Evolutionary conservation across 2,888 invertebrate species (phyloP), one percentile per base, ranked within the genome.

Genomic region (Pandemis heparana): DNA sequence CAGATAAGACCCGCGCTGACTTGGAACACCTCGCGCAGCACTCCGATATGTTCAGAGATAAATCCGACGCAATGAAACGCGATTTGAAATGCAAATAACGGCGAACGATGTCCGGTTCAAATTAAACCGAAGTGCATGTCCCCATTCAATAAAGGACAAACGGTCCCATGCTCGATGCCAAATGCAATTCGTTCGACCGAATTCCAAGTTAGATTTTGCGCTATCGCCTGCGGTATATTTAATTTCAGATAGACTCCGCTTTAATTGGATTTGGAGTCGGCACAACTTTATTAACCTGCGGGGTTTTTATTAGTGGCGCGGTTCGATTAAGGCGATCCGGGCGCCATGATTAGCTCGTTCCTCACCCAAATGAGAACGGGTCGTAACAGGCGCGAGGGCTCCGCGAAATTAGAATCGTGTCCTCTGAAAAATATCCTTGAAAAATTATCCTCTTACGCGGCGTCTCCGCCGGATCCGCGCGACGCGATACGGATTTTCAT

Each of bases 41-140:
- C 23, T 23, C 12, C 56, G 18, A 53, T 18, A 56, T 39, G 65
- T 64, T 39, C 53, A 62, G 46, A 62, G 46, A 69, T 69, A 69
- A 59, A 73, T 64, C 59, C 60, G n/a, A 48, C 48, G 67, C 46
- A 63, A 63, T 73, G 63, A 73, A 63, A 67, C 68, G 56, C 68
- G 68, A 63, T 72, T 73, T 73, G 73, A 74, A 64, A 69, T 74
- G 73, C 73, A 69, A 74, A 74, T 74, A 51, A 65, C 48, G 39
- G 16, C 32, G 59, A 73, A 64, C 64, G 68, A 74, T 69, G 73
- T 69, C 69, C 69, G 60, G 41, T 38, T 60, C 46, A 69, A 73
- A 73, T 73, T 69, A 73, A 73, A 73, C 69, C 59, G 64, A 64
- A 73, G 73, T 73, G 73, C 73, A 73, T 63, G 61, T 69, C 61